Evolutionary conservation across 2,888 invertebrate genomes (phyloP).

Genomic region (Noctuana brunneofusca): DNA sequence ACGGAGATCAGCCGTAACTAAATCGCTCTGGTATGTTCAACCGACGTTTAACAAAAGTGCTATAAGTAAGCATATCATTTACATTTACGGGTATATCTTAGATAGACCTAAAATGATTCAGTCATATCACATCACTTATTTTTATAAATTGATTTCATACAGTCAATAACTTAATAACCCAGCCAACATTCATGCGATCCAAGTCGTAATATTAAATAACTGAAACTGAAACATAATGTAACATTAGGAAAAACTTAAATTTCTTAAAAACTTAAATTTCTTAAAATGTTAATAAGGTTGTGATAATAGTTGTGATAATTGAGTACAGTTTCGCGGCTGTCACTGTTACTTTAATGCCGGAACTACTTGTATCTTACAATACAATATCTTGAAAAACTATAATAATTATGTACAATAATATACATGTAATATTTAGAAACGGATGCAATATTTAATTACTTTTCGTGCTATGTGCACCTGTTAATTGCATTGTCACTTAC

Average conservation of each 20-base stretch:
- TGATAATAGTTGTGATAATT: no score
- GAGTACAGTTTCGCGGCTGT: no score
- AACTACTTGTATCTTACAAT: background rate
- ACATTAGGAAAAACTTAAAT: no score
- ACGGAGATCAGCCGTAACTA: constrained; percentile 9
- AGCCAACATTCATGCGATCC: no score
- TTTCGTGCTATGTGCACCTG: constrained; percentile 15
- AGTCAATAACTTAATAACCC: no score
- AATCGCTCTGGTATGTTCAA: background rate
- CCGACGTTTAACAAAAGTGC: background rate
- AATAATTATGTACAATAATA: background rate
- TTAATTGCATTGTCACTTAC: constrained; percentile 28
- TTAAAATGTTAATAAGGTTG: no score
- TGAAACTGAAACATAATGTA: no score
- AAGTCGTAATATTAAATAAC: no score
- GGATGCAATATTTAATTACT: constrained; percentile 22
- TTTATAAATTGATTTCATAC: no score
- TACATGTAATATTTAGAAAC: constrained; percentile 16
- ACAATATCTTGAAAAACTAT: background rate
- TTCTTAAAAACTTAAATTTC: no score
- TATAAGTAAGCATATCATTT: background rate
- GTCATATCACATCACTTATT: no score
- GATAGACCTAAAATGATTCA: no score
- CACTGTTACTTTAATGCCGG: constrained; percentile 15
- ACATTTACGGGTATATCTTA: background rate